Conservation (phyloP, 2,113 vertebrate genomes). For the Gnathonemus echidnorhynchus region DNA sequence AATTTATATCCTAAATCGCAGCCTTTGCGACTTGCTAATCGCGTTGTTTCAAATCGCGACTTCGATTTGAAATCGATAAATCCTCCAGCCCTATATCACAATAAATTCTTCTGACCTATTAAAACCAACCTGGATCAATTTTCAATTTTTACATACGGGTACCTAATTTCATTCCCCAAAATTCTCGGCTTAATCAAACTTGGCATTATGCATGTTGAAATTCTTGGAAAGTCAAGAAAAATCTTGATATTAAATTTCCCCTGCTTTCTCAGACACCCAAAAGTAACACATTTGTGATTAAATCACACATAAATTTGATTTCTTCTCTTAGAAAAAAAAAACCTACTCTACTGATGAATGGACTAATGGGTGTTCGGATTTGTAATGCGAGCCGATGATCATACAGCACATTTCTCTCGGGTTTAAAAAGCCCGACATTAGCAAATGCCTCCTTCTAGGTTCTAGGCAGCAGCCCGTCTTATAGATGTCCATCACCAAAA, state of each 20-base stretch:
- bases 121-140: neutral
- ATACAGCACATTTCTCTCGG: neutral
- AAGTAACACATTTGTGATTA: neutral
- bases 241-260: neutral
- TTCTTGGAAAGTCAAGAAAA: neutral
- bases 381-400: neutral
- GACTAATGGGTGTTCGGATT: neutral
- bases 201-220: neutral
- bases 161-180: neutral
- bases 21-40: too few species aligned
- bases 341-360: neutral
- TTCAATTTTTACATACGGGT: neutral
- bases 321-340: neutral
- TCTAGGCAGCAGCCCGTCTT: neutral
- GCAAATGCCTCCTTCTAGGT: neutral
- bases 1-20: too few species aligned
- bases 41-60: too few species aligned
- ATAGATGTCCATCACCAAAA: neutral
- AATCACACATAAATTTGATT: neutral
- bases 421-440: neutral
- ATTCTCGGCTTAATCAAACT: neutral
- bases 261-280: neutral
- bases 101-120: neutral
- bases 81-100: neutral
- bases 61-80: too few species aligned